These are phyloP conservation scores for Graptemys geographica DNA, from an alignment of 2,797 vertebrate species.

Conservation along the genomic window DNA sequence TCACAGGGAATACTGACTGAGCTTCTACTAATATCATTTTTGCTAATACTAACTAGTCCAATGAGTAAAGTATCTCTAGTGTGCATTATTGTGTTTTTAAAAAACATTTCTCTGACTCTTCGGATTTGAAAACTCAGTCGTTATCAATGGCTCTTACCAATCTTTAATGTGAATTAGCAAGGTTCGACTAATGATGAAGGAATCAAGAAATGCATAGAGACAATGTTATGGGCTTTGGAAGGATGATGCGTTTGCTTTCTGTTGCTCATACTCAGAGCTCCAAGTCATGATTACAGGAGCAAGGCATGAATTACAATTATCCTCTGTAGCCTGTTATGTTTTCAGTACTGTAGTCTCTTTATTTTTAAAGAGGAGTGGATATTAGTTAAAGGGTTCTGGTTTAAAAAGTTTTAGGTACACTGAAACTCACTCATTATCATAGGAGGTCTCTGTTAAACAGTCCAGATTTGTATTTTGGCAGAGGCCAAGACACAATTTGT, in stretches of 20 bases:
- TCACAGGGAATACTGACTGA: not conserved
- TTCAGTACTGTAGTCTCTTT: not conserved
- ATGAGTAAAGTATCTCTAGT: not conserved
- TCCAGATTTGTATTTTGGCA: not conserved
- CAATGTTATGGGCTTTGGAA: not conserved
- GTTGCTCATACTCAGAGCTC: not conserved
- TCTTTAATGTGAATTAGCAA: not conserved
- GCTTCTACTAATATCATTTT: not conserved
- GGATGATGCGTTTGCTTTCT: not conserved
- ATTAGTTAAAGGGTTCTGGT: not conserved
- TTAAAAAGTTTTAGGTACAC: not conserved
- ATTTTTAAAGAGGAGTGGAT: not conserved
- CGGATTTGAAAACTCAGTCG: not conserved
- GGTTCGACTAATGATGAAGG: not conserved
- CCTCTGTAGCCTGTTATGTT: not conserved
- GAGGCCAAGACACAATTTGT: constrained; percentile 57
- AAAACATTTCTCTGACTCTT: not conserved
- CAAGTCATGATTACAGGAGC: not conserved
- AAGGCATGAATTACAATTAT: not conserved
- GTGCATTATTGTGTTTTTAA: not conserved
- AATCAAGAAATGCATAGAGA: not conserved
- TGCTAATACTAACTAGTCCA: constrained; percentile 23
- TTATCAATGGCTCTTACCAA: not conserved
- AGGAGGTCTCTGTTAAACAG: constrained; percentile 18
- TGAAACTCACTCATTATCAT: not conserved